Percentiles rank a stretch among this genome's conserved stretches.
Conservation (phyloP, 2,888 invertebrate genomes). For the Sminthurides aquaticus region DNA sequence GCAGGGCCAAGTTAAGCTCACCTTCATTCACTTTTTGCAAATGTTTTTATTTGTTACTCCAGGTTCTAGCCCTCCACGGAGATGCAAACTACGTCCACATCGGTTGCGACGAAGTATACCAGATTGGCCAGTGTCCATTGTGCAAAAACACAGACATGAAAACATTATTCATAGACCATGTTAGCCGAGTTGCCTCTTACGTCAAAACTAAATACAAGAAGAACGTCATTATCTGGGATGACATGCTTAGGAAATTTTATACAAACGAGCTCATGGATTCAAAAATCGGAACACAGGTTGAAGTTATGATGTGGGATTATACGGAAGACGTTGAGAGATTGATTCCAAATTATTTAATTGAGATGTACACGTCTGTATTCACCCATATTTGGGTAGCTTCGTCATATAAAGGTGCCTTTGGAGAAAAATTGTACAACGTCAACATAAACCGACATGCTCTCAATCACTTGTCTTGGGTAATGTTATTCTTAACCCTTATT, state of each 20-base stretch:
- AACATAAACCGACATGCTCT: conserved; percentile 61
- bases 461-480: conserved; percentile 59
- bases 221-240: conserved; percentile 63
- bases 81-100: conserved; percentile 48
- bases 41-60: background rate
- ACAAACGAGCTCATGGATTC: conserved; percentile 27
- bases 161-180: conserved; percentile 58
- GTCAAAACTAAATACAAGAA: conserved; percentile 48
- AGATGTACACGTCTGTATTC: conserved; percentile 61
- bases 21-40: background rate
- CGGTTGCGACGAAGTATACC: conserved; percentile 50
- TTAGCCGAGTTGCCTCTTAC: conserved; percentile 55
- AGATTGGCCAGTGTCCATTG: conserved; percentile 46
- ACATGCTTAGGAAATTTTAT: conserved; percentile 60
- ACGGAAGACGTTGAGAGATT: conserved; percentile 45
- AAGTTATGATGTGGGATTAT: conserved; percentile 54
- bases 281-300: conserved; percentile 45
- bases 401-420: conserved; percentile 69
- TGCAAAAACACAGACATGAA: conserved; percentile 47
- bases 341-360: conserved; percentile 52
- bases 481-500: too few species aligned
- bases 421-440: conserved; percentile 61
- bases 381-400: conserved; percentile 63
- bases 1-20: too few species aligned
- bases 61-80: conserved; percentile 46